phyloP scores from a whole-genome alignment of 2,797 vertebrate genomes.

The Chanos chanos region DNA sequence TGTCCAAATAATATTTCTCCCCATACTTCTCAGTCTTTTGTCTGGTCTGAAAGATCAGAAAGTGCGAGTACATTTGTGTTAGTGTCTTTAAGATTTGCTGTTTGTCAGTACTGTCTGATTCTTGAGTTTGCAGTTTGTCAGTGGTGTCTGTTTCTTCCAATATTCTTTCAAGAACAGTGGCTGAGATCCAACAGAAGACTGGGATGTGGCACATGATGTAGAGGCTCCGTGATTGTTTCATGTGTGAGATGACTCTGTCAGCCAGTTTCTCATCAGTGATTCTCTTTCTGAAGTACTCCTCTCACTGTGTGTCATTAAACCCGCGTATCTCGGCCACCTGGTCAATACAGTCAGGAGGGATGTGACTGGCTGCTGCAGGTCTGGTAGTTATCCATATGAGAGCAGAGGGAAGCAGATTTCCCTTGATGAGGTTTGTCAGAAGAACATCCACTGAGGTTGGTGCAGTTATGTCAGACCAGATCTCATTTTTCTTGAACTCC shows the following conservation, averaged over 20 bases:
- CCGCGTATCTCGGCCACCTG: background rate
- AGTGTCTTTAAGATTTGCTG: too few species aligned
- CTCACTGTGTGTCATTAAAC: background rate
- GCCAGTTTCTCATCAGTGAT: background rate
- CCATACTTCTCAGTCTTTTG: too few species aligned
- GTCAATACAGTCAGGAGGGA: background rate
- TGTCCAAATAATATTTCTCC: too few species aligned
- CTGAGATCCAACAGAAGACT: background rate
- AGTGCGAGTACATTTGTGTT: too few species aligned
- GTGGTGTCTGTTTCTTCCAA: too few species aligned
- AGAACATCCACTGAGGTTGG: background rate
- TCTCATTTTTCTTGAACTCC: background rate
- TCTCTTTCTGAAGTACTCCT: background rate
- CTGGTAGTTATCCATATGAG: background rate
- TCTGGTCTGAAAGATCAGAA: too few species aligned
- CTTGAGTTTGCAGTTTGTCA: too few species aligned
- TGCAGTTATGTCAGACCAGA: background rate
- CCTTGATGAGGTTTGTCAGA: too few species aligned
- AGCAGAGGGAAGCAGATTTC: background rate
- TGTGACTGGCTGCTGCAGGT: background rate
- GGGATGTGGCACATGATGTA: slow-evolving; percentile 34
- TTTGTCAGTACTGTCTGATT: too few species aligned
- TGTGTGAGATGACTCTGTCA: background rate
- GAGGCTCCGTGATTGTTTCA: slow-evolving; percentile 6
- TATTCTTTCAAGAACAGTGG: background rate